Conservation (phyloP, 2,797 vertebrate species). For the Loris lydekkerianus region DNA sequence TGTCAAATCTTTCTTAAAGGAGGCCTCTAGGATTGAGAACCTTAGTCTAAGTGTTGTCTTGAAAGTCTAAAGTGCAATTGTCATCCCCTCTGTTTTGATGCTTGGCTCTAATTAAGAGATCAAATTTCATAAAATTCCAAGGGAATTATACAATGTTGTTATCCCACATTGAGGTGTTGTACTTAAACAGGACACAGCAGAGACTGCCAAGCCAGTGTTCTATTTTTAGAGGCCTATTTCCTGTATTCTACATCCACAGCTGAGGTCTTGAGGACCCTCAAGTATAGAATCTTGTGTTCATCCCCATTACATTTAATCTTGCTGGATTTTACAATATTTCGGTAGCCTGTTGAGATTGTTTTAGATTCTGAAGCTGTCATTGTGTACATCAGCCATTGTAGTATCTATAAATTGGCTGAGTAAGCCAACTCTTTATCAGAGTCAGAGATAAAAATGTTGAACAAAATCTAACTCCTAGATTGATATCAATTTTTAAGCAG, state of each 20-base stretch:
- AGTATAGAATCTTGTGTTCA: background rate
- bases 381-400: background rate
- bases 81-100: background rate
- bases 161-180: background rate
- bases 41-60: background rate
- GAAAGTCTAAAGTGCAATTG: background rate
- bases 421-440: conserved; percentile 23
- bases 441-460: conserved; percentile 60
- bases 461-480: background rate
- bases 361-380: conserved; percentile 50
- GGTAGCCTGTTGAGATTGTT: background rate
- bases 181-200: background rate
- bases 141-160: background rate
- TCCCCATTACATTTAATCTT: background rate
- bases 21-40: background rate
- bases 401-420: conserved; percentile 38
- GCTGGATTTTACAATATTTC: background rate
- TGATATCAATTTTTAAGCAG: conserved; percentile 72
- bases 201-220: background rate
- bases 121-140: conserved; percentile 19
- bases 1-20: background rate
- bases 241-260: background rate
- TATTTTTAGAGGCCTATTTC: background rate
- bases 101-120: background rate
- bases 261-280: background rate